A percentile compares a stretch with the other conserved stretches of the same genome.
These are phyloP conservation scores for Papilio dardanus DNA, from an alignment of 1,140 invertebrate genomes.

Conservation along the genomic window DNA sequence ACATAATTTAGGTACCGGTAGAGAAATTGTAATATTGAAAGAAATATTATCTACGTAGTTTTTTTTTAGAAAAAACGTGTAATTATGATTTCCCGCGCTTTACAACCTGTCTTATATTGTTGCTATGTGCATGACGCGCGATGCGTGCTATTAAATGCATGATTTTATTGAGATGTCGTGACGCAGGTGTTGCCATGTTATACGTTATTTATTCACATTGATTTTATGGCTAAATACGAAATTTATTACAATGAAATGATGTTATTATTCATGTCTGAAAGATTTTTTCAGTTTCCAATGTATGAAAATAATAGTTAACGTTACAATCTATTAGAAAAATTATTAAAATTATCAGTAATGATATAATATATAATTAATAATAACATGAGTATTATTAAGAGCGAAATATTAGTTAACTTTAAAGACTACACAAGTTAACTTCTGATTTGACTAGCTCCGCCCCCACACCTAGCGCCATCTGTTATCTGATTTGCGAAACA, in stretches of 20 bases:
- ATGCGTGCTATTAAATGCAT: background rate
- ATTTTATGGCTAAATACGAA: background rate
- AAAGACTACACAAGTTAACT: constrained; percentile 44
- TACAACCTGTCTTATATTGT: background rate
- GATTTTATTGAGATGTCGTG: constrained; percentile 2
- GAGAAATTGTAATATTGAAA: background rate
- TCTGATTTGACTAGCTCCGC: constrained; percentile 35
- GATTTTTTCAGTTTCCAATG: too few relatives aligned
- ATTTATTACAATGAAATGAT: background rate
- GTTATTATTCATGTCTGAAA: background rate
- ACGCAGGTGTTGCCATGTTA: background rate
- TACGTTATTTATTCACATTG: constrained; percentile 5
- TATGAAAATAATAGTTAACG: too few relatives aligned
- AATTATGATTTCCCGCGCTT: background rate
- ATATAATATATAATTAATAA: too few relatives aligned
- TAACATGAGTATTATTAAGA: background rate
- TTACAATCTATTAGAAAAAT: too few relatives aligned
- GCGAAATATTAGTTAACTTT: background rate
- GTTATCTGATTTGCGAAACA: constrained; percentile 29
- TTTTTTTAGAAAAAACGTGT: background rate
- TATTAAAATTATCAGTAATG: too few relatives aligned
- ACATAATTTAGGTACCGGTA: too few relatives aligned
- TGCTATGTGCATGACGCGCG: background rate
- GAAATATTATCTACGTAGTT: background rate
- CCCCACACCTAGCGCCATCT: constrained; percentile 64